Percentiles rank a stretch among this genome's conserved stretches.
Evolutionary conservation across 2,888 invertebrate species (phyloP).

Genomic region (Sisyra nigra): DNA sequence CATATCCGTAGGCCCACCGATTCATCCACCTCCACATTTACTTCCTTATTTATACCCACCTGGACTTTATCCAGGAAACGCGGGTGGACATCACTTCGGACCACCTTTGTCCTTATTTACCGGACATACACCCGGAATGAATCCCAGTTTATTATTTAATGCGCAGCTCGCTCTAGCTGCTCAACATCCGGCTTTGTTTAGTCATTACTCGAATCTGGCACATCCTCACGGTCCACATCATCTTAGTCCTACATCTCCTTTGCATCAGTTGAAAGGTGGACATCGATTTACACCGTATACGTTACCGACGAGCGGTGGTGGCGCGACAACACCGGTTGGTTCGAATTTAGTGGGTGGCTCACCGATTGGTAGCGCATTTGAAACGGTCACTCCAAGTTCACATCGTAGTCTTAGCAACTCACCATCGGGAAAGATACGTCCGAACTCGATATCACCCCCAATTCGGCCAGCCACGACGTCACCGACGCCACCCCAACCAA

Average conservation of each 20-base stretch:
- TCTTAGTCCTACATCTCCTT: constrained; percentile 36
- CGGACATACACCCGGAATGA: constrained; percentile 48
- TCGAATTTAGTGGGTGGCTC: constrained; percentile 30
- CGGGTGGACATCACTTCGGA: constrained; percentile 40
- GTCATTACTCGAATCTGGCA: constrained; percentile 45
- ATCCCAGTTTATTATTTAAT: constrained; percentile 74
- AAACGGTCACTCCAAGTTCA: constrained; percentile 70
- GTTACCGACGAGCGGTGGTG: constrained; percentile 30
- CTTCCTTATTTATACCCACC: constrained; percentile 87
- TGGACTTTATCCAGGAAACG: constrained; percentile 58
- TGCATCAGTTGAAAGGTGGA: constrained; percentile 51
- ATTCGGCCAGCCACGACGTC: constrained; percentile 38
- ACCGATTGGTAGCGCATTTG: constrained; percentile 68
- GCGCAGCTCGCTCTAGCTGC: constrained; percentile 77
- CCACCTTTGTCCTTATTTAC: constrained; percentile 46
- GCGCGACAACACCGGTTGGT: not conserved
- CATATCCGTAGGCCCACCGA: constrained; percentile 85
- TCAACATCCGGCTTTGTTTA: constrained; percentile 65
- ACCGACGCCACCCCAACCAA: constrained; percentile 27
- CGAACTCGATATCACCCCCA: constrained; percentile 33
- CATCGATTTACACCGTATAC: constrained; percentile 85
- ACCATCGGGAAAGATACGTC: constrained; percentile 31
- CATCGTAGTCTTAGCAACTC: constrained; percentile 47
- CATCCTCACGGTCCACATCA: constrained; percentile 44
- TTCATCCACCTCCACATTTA: constrained; percentile 76